phyloP scores from a whole-genome alignment of 1,140 invertebrate genomes.

The Drosophila orena region DNA sequence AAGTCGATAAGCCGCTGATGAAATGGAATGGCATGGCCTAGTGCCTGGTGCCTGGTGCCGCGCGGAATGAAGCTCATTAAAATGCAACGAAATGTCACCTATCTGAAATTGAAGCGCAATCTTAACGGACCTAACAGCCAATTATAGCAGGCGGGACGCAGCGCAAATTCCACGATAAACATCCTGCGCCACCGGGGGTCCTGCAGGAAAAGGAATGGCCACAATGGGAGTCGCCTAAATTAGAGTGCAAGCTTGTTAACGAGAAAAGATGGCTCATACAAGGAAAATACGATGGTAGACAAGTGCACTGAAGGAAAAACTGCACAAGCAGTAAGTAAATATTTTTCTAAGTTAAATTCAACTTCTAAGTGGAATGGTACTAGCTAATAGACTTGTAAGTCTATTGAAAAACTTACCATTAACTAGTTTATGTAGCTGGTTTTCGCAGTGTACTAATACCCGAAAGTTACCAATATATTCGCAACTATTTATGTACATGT shows the following conservation, averaged over 20 bases:
- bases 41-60: background rate
- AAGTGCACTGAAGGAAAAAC: conserved; percentile 2
- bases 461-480: conserved; percentile 15
- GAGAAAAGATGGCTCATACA: conserved; percentile 63
- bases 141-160: conserved; percentile 61
- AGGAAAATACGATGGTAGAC: conserved; percentile 7
- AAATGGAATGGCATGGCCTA: conserved; percentile 47
- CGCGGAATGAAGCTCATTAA: conserved; percentile 76
- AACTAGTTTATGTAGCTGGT: background rate
- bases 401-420: background rate
- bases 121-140: conserved; percentile 67
- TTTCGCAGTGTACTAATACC: conserved; percentile 1
- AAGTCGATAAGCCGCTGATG: conserved; percentile 53
- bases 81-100: conserved; percentile 83
- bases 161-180: conserved; percentile 71
- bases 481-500: conserved; percentile 35
- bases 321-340: too few relatives aligned
- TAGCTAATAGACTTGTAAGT: background rate
- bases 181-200: conserved; percentile 37
- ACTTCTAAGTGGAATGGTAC: too few relatives aligned
- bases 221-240: conserved; percentile 59
- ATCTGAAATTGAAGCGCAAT: conserved; percentile 80
- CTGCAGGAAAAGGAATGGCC: conserved; percentile 27
- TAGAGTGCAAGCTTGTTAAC: conserved; percentile 81
- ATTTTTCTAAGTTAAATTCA: too few relatives aligned